Conservation (phyloP, 2,797 vertebrate species). For the Sciaenops ocellatus region DNA sequence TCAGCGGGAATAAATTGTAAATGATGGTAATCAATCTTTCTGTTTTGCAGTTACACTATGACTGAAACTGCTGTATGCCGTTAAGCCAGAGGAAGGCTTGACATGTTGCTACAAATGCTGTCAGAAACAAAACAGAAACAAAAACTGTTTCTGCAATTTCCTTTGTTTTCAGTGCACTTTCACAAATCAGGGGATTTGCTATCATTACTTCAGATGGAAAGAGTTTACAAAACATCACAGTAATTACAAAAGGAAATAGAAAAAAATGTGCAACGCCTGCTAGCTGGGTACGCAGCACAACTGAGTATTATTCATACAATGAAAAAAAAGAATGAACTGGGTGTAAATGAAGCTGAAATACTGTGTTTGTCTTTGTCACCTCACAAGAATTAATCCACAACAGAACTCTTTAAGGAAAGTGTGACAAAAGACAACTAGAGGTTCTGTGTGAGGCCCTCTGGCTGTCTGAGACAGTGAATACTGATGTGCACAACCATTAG, state of each 20-base stretch:
- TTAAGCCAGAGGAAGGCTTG: not conserved
- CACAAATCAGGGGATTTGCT: constrained; percentile 17
- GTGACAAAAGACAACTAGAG: constrained; percentile 5
- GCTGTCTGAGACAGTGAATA: constrained; percentile 1
- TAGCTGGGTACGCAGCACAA: not conserved
- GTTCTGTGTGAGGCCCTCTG: not conserved
- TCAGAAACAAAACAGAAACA: constrained; percentile 9
- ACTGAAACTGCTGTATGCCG: not conserved
- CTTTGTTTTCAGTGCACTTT: constrained; percentile 2
- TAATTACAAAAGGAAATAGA: constrained; percentile 2
- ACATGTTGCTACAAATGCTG: constrained; percentile 14
- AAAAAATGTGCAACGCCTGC: not conserved
- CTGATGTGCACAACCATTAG: constrained; percentile 4
- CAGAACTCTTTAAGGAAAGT: constrained; percentile 3
- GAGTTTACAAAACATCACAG: constrained; percentile 14
- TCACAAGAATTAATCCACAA: constrained; percentile 11
- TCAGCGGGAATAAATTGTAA: constrained; percentile 22
- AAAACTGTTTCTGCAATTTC: constrained; percentile 4
- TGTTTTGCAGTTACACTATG: constrained; percentile 3
- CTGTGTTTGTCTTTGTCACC: constrained; percentile 5
- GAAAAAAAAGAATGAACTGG: constrained; percentile 7
- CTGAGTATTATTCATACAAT: not conserved
- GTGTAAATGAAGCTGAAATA: constrained; percentile 23
- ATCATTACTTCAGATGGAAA: not conserved
- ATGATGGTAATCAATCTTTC: constrained; percentile 4